Evolutionary conservation across 2,888 invertebrate species (phyloP), one percentile per base, ranked within the genome.

Genomic region (Gortyna flavago): DNA sequence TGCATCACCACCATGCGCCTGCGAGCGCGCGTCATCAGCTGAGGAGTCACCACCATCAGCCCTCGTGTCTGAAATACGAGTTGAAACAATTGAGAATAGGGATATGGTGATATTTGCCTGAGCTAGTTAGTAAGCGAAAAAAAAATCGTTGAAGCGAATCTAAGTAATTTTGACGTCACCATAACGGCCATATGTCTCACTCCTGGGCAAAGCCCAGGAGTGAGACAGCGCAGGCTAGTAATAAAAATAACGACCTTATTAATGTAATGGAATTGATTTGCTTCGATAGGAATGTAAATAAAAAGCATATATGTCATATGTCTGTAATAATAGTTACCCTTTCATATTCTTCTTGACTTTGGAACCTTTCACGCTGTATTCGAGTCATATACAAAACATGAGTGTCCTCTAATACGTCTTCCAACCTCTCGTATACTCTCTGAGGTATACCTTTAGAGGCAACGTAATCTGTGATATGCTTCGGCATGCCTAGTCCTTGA

Each of bases 371-470:
- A 67, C 98, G 97, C 94, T 99, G 99, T 89, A 99, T 99, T 88
- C 99, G 97, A 0, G 99, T 99, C 98, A 99, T 99, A 93, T 99
- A 99, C 51, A 99, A 96, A 0, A 99, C 99, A 95, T 99, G 99
- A 0, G 99, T 99, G 82, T 98, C 99, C 0, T 98, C 98, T 54
- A 99, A 95, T 4, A 99, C 99, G 79, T 98, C 98, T 93, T 99
- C 99, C 84, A 99, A 96, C 32, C 96, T 97, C n/a, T 95, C 94
- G 88, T 97, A 98, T 71, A 97, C 97, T 90, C 97, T 97, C 95
- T 99, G 99, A 11, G 97, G 95, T 85, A 99, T 98, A 61, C 98
- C 98, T 90, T 98, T 98, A 0, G 98, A 97, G 1, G 97, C 95
- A 13, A 99, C 98, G 92, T 98, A 99, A 29, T 98, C 97, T 70